Conservation (phyloP, 2,797 vertebrate species). For the Hyperoplus immaculatus region DNA sequence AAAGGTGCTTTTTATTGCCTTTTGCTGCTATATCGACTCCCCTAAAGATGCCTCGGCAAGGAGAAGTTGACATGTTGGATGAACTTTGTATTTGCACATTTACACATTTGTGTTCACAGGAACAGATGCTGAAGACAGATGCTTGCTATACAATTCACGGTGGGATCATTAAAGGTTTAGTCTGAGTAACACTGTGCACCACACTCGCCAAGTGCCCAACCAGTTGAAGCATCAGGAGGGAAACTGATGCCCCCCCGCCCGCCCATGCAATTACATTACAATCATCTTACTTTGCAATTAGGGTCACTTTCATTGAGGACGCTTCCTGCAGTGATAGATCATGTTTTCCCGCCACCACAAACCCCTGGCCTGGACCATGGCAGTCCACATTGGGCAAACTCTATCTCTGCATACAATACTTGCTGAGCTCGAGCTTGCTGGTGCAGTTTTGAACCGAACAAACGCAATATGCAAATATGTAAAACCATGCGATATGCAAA, state of each 20-base stretch:
- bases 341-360: conserved; percentile 11
- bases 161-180: conserved; percentile 70
- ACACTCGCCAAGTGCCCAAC: conserved; percentile 31
- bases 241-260: conserved; percentile 41
- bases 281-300: conserved; percentile 32
- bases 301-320: conserved; percentile 44
- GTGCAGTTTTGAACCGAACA: conserved; percentile 18
- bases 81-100: conserved; percentile 70
- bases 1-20: not conserved
- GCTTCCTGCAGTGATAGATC: conserved; percentile 15
- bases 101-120: conserved; percentile 57
- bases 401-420: not conserved
- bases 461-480: conserved; percentile 52
- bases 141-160: conserved; percentile 53
- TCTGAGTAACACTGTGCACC: conserved; percentile 54
- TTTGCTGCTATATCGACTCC: not conserved
- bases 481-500: conserved; percentile 48
- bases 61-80: conserved; percentile 42
- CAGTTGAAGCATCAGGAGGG: conserved; percentile 41
- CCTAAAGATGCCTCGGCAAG: not conserved
- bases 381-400: conserved; percentile 20
- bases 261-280: conserved; percentile 19
- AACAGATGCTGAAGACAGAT: conserved; percentile 75
- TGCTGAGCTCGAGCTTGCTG: conserved; percentile 4
- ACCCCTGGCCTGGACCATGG: not conserved